Evolutionary conservation across 2,888 invertebrate genomes (phyloP), one percentile per base, ranked within the genome.

Genomic region (Mesochorus sp.): DNA sequence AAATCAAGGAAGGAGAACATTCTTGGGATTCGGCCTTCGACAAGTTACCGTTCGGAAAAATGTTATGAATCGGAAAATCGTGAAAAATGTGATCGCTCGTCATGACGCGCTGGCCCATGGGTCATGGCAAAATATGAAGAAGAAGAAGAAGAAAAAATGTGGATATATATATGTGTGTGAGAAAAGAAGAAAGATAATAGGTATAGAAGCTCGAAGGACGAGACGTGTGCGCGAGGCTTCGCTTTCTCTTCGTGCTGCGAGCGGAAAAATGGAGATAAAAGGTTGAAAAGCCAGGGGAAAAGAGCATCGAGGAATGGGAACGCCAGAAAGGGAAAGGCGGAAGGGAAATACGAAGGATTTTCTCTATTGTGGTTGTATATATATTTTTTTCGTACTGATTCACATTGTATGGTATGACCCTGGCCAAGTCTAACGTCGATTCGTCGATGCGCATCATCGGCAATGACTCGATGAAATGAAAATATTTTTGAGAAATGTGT

Each of bases 21-120:
- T 14, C 26, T 3, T 5, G 31, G 2, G 4, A 4, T 12, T 12
- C 47, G 64, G 28, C 42, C 51, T 42, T 71, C 61, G 39, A 10
- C 17, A 14, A 14, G 47, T 61, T 39, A 51, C 51, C 49, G 17
- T 53, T 44, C 14, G 3, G 21, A 12, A 59, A 47, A 51, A 55
- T 37, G 8, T 66, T 61, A 61, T 55, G 61, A 68, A 75, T 68
- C 21, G 61, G 55, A 55, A 68, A 75, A 55, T 68, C 14, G 37
- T 62, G 68, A 75, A 75, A 75, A 75, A 61, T 61, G 68, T 55
- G 37, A 61, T 68, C 21, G 21, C 19, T 28, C 53, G 53, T 8
- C 44, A 17, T 14, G 14, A 42, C 14, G 24, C 44, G 12, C 10
- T 47, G 37, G 47, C 14, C 21, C 37, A n/a, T 28, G 61, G 59